Evolutionary conservation across 2,888 invertebrate species (phyloP), one percentile per base, ranked within the genome.

Genomic region (Ellobium chinense): DNA sequence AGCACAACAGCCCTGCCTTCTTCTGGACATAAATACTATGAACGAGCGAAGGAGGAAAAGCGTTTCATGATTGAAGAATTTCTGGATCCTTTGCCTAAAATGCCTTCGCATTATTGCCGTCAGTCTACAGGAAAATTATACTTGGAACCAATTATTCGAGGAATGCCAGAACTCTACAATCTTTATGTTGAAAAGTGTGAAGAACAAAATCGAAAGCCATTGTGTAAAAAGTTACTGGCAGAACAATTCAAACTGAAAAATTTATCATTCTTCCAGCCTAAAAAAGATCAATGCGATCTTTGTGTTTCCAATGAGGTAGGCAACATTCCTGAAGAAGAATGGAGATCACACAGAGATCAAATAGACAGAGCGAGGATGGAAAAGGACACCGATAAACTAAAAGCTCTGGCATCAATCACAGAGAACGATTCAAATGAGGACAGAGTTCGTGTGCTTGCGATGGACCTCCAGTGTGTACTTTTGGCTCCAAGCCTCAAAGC

Each of bases 401-500:
- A 2, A 9, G 66, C 66, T 14, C 39, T 27, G 56, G 46, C 66
- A 46, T 46, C 46, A 7, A 46, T 46, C 18, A 46, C 46, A 46
- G 46, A 46, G 46, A 46, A 46, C 46, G 18, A 46, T 46, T 46
- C 46, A 9, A 77, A 24, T 46, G 46, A 70, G 14, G 60, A 46
- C 18, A 46, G n/a, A 46, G 46, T 76, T 9, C 31, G 24, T 29
- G 58, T 78, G 34, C 3, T 72, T 1, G 27, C 63, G 24, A 70
- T 77, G 68, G 80, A 76, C 31, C 37, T 76, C 24, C 76, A 76
- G 34, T 29, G n/a, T 29, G 80, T 80, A 9, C 29, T 80, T 29
- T 46, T 80, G 46, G 70, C 69, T 9, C 75, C 80, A 2, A 5
- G 31, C 3, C 36, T 81, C 21, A 29, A 69, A 29, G 80, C 80